These are phyloP conservation scores for Melanerpes formicivorus DNA, from an alignment of 2,113 vertebrate genomes.

Conservation along the genomic window DNA sequence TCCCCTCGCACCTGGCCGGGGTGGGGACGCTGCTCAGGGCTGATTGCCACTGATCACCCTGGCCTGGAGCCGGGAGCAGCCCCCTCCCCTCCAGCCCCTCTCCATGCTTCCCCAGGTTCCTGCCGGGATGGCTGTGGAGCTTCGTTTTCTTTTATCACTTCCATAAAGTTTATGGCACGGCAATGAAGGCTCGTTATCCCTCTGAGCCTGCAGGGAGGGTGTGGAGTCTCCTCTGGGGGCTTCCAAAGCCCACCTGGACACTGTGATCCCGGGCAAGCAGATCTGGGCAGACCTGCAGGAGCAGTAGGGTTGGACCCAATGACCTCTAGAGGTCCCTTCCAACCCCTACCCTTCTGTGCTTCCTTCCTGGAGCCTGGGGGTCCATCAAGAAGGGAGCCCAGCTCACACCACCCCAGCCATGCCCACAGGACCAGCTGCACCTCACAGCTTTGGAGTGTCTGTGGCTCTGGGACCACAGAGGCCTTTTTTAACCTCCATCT, in stretches of 20 bases:
- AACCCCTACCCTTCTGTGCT: too few relatives aligned
- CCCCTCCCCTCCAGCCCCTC: not conserved
- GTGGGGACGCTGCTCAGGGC: not conserved
- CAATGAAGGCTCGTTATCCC: constrained; percentile 65
- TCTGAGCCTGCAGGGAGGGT: not conserved
- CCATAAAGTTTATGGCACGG: constrained; percentile 67
- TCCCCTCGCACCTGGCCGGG: not conserved
- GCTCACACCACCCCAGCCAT: accelerated
- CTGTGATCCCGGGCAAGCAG: too few relatives aligned
- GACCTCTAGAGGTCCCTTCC: too few relatives aligned
- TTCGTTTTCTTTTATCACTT: constrained; percentile 51
- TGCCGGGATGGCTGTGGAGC: accelerated
- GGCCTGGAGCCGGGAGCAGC: accelerated
- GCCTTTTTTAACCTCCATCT: constrained; percentile 34
- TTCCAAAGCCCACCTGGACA: too few relatives aligned
- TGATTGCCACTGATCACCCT: not conserved
- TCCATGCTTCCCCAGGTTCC: accelerated
- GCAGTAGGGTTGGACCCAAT: too few relatives aligned
- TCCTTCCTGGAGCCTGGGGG: not conserved
- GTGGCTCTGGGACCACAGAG: not conserved
- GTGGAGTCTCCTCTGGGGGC: too few relatives aligned
- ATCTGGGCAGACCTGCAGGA: too few relatives aligned
- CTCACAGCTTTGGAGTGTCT: not conserved
- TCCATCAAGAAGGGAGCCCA: not conserved
- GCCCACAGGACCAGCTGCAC: accelerated